These are phyloP conservation scores for Phoeniculus purpureus DNA, from an alignment of 2,797 vertebrate species.

Conservation along the genomic window DNA sequence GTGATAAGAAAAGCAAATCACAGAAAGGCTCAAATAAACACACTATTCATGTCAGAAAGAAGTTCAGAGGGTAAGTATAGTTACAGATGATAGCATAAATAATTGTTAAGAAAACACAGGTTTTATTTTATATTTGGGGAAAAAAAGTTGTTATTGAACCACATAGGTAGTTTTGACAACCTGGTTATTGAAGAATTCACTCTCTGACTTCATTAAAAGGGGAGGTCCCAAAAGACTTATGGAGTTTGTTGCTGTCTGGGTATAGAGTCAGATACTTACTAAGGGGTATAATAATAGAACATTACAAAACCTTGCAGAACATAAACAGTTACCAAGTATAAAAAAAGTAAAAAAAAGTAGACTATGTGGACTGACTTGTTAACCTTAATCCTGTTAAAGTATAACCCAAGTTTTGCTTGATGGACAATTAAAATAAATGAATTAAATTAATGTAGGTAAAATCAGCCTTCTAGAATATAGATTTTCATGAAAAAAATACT, in stretches of 20 bases:
- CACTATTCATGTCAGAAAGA: background rate
- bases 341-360: background rate
- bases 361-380: background rate
- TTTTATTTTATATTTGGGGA: background rate
- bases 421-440: background rate
- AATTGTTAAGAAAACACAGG: background rate
- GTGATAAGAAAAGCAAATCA: background rate
- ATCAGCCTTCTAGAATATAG: rapidly evolving
- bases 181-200: background rate
- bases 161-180: background rate
- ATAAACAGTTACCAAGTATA: background rate
- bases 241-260: background rate
- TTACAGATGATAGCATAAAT: background rate
- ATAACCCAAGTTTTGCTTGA: background rate
- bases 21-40: background rate
- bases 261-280: background rate
- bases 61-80: background rate
- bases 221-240: rapidly evolving
- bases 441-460: background rate
- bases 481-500: background rate
- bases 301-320: background rate
- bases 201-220: background rate
- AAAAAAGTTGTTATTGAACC: background rate
- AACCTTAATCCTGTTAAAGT: background rate
- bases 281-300: background rate